Evolutionary conservation across 2,888 invertebrate species (phyloP), one percentile per base, ranked within the genome.

Genomic region (Pterobdella sp.): DNA sequence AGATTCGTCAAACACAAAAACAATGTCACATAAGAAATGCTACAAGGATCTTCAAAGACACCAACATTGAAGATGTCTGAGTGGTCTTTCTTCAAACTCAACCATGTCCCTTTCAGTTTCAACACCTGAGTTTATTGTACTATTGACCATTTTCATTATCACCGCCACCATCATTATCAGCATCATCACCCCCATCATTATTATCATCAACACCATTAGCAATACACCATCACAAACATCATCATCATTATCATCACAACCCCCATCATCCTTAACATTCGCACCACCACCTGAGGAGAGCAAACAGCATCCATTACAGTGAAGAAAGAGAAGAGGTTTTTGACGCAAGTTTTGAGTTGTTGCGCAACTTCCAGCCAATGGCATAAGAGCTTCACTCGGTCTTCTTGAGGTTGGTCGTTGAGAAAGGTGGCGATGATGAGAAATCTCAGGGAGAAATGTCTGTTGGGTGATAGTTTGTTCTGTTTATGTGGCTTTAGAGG

Each of bases 221-320:
- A 63, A 4, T 26, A 7, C 7, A 63, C 7, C 63, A 63, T 7
- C 63, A 63, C n/a, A 4, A 63, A n/a, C 26, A n/a, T 10, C n/a
- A n/a, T 7, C 26, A 63, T 4, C 63, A 63, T 14, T n/a, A 29
- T 14, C 31, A 63, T 14, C n/a, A 63, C 4, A 63, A 26, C 4
- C 10, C 7, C 7, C 63, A 26, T 14, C 63, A 63, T 63, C n/a
- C 7, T 7, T n/a, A 63, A 7, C 4, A n/a, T 14, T 7, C 4
- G 10, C 7, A 63, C 4, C n/a, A 63, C 7, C 1, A 71, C 71
- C 71, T 71, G 71, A 18, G 63, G 56, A 22, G 71, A 56, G n/a
- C 71, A 71, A 26, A 71, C 29, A 71, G 71, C 71, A 32, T 71
- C 71, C 71, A 71, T 71, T 29, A 71, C 35, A 35, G 63, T 49